Evolutionary conservation across 2,797 vertebrate genomes (phyloP), one percentile per base, ranked within the genome.

Genomic region (Triplophysa bombifrons): DNA sequence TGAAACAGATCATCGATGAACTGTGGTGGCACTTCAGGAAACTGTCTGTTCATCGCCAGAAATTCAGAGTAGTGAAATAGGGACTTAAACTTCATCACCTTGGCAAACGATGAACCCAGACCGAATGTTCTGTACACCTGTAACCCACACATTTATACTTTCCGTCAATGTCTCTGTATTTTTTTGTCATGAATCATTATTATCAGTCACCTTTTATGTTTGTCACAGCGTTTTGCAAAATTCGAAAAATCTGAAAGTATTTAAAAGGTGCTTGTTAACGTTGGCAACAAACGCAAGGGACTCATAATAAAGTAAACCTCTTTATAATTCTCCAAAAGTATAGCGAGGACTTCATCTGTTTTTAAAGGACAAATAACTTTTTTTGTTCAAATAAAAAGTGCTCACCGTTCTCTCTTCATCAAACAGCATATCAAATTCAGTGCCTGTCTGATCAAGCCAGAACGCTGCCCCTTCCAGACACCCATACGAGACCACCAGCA

Each of bases 361-460:
- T 11, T 10, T 25, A 10, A 12, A 73, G 3, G 16, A 46, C 22
- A 19, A 60, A 74, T n/a, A 3, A 50, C 22, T 22, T 16, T 10
- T 55, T 20, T 27, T 46, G 13, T 16, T 9, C 4, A 4, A 66
- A 11, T 66, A 1, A 41, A 22, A 10, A 22, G 22, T 70, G 14
- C 78, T 78, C 19, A 90, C 93, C 91, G 86, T 86, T 12, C 90
- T 92, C 69, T 90, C 74, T n/a, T 85, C 87, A 83, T 94, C 93
- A 81, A 94, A 76, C 86, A 93, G 77, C 83, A 93, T 85, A 71
- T 90, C 60, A 1, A 88, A 92, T 58, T 64, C 55, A 22, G 87
- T 93, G n/a, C 88, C 88, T 0, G 93, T 93, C 85, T 93, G 91
- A 65, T 89, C 80, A 82, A 91, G 73, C 92, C 93, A 94, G 73